Evolutionary conservation across 92 coral and sea anemone genomes (phyloP), one percentile per base, ranked within the genome.

Genomic region (Galaxea fascicularis): DNA sequence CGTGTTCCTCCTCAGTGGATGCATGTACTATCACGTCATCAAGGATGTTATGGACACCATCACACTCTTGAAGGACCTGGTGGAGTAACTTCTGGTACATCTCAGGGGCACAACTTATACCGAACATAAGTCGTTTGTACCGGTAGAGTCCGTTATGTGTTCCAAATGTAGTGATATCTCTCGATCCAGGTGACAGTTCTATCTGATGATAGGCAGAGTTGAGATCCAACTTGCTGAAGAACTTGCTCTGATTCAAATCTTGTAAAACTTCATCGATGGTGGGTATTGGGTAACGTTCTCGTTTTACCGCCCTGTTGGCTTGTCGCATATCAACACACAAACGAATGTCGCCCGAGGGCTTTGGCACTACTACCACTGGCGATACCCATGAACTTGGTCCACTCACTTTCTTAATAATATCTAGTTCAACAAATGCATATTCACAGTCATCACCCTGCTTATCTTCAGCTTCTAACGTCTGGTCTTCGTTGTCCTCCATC

Each of bases 251-350:
- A 18, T 53, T 73, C 62, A 88, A 63, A n/a, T n/a, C n/a, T n/a
- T n/a, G n/a, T n/a, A n/a, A n/a, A n/a, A n/a, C n/a, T n/a, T n/a
- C n/a, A n/a, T 88, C 87, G 22, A 88, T 27, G 27, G 86, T 84
- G 6, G 91, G 79, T 17, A 88, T 57, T 17, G 87, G 91, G 58
- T 82, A 69, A 24, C 76, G 81, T 51, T 88, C 88, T 9, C 91
- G 58, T 20, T 67, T 49, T 5, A 88, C 83, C 17, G 89, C 89
- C 17, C 26, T 27, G 77, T 86, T 86, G 12, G 85, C 91, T 46
- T 71, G 91, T 0, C 86, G 82, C 94, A 90, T 90, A 66, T 90
- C 91, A 12, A 87, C 71, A 22, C 94, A 87, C 3, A 90, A 10
- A 21, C 86, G 30, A 17, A 90, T 66, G 58, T 86, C 84, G 14